A percentile compares a stretch with the other conserved stretches of the same genome.
These are phyloP conservation scores for Pangasianodon hypophthalmus DNA, from an alignment of 2,113 vertebrate genomes.

Conservation along the genomic window DNA sequence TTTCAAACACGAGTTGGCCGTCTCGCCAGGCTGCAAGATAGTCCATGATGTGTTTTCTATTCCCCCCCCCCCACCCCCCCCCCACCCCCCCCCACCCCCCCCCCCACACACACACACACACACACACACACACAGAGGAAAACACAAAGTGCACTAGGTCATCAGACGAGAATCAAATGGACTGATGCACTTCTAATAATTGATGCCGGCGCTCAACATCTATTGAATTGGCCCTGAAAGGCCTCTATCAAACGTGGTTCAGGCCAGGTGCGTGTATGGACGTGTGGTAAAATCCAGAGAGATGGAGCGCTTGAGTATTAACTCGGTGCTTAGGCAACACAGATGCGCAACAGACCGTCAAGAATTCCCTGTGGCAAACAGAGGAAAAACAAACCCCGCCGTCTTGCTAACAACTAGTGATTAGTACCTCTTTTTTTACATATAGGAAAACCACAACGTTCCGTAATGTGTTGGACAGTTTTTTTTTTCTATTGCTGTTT, in stretches of 20 bases:
- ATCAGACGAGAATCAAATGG: constrained; percentile 33
- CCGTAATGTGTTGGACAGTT: neutral
- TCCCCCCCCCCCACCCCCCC: too few relatives aligned
- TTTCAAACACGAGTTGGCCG: neutral
- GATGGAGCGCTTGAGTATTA: neutral
- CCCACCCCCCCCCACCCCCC: too few relatives aligned
- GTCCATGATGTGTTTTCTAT: neutral
- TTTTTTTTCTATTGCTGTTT: neutral
- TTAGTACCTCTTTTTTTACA: neutral
- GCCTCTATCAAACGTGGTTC: neutral
- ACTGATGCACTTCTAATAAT: constrained; percentile 43
- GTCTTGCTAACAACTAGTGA: neutral
- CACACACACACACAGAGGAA: too few relatives aligned
- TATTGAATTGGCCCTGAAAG: constrained; percentile 39
- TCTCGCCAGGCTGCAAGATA: neutral
- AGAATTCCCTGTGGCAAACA: neutral
- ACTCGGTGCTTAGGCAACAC: neutral
- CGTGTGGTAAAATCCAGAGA: neutral
- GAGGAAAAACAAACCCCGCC: neutral
- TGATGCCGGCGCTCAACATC: constrained; percentile 33
- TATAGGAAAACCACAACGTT: too few relatives aligned
- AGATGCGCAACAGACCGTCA: neutral
- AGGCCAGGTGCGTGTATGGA: constrained; percentile 16
- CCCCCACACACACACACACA: too few relatives aligned
- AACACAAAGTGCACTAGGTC: neutral